Conservation (phyloP, 2,113 vertebrate genomes). For the Hippopotamus amphibius region DNA sequence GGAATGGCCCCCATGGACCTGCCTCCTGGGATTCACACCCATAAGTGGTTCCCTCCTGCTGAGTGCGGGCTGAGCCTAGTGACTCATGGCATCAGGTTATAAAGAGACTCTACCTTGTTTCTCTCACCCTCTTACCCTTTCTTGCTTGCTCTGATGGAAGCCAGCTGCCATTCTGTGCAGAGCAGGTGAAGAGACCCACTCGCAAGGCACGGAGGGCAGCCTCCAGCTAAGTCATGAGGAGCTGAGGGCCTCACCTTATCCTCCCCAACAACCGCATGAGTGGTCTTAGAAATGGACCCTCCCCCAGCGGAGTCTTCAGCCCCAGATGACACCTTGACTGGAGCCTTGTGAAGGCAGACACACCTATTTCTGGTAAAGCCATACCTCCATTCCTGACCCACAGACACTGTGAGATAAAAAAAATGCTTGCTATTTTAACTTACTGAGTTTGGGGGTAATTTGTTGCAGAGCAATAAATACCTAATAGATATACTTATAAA, state of each 20-base stretch:
- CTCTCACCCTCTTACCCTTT: not conserved
- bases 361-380: not conserved
- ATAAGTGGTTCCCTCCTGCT: not conserved
- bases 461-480: not conserved
- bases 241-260: no score
- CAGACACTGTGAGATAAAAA: not conserved
- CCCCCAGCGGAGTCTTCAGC: not conserved
- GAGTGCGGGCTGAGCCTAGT: not conserved
- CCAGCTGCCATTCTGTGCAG: not conserved
- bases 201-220: not conserved
- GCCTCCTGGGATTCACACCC: not conserved
- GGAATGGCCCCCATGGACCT: not conserved
- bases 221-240: not conserved
- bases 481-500: not conserved
- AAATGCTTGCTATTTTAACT: not conserved
- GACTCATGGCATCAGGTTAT: not conserved
- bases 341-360: not conserved
- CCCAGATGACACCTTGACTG: not conserved
- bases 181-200: not conserved
- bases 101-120: not conserved
- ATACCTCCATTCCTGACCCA: not conserved
- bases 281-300: not conserved
- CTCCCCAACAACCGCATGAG: rapidly evolving
- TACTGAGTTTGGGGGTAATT: not conserved
- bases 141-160: not conserved